phyloP scores from a whole-genome alignment of 2,797 vertebrate genomes.

The Carcharodon carcharias region DNA sequence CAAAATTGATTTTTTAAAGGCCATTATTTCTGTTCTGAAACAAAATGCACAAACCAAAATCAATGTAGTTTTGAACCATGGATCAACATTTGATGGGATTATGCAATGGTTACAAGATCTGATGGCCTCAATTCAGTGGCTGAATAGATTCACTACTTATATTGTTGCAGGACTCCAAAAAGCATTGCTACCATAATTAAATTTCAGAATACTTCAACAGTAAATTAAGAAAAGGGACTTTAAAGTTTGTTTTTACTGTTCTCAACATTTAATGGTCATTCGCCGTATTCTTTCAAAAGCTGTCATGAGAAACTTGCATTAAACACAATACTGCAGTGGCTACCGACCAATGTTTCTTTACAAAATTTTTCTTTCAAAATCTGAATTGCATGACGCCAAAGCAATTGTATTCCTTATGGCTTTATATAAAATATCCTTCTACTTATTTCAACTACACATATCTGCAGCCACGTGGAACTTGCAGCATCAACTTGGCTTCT shows the following conservation, averaged over 20 bases:
- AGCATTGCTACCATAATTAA: not conserved
- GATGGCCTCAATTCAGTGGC: not conserved
- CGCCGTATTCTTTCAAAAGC: not conserved
- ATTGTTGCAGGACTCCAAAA: not conserved
- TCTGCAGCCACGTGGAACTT: not conserved
- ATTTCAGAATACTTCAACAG: not conserved
- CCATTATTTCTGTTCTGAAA: not conserved
- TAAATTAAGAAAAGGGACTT: not conserved
- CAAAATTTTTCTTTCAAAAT: not conserved
- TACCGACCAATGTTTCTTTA: not conserved
- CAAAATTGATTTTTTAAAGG: not conserved
- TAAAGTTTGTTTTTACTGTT: not conserved
- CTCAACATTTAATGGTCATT: not conserved
- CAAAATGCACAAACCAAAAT: not conserved
- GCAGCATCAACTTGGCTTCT: not conserved
- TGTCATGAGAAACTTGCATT: not conserved
- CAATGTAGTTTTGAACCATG: not conserved
- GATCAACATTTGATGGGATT: not conserved
- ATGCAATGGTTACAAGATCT: not conserved
- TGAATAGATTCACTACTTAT: not conserved
- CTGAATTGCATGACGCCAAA: not conserved
- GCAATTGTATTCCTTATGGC: too few relatives aligned
- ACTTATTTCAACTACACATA: not conserved
- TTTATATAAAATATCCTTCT: not conserved
- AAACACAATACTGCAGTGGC: not conserved